Evolutionary conservation across 2,888 invertebrate species (phyloP).

Genomic region (Harpalus rufipes): DNA sequence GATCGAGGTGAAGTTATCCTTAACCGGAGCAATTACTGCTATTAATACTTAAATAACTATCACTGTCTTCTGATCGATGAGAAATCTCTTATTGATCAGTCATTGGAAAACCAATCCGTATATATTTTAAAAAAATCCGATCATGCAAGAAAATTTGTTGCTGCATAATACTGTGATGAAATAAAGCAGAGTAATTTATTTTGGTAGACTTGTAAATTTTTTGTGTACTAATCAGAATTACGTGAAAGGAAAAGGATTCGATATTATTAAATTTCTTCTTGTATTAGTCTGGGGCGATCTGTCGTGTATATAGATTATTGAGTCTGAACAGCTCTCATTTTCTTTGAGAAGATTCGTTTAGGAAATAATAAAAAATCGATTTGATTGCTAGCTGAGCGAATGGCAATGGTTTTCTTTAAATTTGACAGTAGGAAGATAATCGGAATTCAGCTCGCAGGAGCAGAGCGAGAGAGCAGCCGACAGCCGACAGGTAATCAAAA

Average conservation of each 20-base stretch:
- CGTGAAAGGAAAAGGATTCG: background rate
- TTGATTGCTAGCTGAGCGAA: slow-evolving; percentile 16
- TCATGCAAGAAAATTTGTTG: no score
- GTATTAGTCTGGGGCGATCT: background rate
- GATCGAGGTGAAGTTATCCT: no score
- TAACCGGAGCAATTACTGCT: no score
- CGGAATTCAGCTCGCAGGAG: slow-evolving; percentile 65
- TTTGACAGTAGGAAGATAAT: slow-evolving; percentile 55
- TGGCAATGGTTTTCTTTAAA: slow-evolving; percentile 30
- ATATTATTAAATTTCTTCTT: background rate
- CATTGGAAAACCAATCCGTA: no score
- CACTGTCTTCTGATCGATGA: no score
- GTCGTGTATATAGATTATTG: slow-evolving; percentile 20
- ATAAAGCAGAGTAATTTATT: background rate
- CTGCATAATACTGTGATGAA: background rate
- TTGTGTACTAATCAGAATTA: background rate
- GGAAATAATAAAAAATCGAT: slow-evolving; percentile 48
- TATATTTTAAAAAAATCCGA: no score
- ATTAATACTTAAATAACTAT: no score
- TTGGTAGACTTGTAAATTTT: background rate
- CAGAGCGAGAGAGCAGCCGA: slow-evolving; percentile 10
- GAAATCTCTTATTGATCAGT: no score
- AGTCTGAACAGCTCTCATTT: slow-evolving; percentile 35
- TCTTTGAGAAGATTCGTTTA: slow-evolving; percentile 42
- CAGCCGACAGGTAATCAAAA: slow-evolving; percentile 74